Conservation (phyloP, 2,888 invertebrate species). For the Lacanobia oleracea region DNA sequence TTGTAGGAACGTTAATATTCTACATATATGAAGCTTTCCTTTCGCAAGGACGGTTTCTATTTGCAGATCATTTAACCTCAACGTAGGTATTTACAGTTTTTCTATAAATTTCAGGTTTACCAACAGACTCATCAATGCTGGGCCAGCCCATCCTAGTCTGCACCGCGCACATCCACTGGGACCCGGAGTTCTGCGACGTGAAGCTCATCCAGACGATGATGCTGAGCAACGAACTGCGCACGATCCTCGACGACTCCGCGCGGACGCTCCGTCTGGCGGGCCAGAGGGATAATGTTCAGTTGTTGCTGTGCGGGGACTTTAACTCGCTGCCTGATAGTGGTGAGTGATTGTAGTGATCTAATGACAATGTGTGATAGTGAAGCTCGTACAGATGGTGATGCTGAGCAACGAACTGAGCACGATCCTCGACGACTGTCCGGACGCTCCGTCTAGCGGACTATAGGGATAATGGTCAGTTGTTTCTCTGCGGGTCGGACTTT, state of each 20-base stretch:
- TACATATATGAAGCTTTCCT: too few relatives aligned
- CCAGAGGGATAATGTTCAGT: conserved; percentile 95
- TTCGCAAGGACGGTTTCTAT: too few relatives aligned
- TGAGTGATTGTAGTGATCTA: conserved; percentile 64
- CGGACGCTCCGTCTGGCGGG: conserved; percentile 94
- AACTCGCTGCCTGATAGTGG: conserved; percentile 99
- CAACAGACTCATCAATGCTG: conserved; percentile 94
- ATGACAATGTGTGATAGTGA: conserved; percentile 90
- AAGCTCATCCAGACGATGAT: conserved; percentile 99
- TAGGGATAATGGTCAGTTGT: conserved; percentile 96
- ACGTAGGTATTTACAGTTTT: background rate
- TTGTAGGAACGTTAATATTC: too few relatives aligned
- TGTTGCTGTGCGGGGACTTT: conserved; percentile 99
- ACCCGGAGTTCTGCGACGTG: conserved; percentile 99
- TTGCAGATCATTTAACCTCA: too few relatives aligned
- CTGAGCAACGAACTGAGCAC: conserved; percentile 97
- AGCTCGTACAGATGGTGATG: conserved; percentile 99
- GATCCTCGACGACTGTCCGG: conserved; percentile 96
- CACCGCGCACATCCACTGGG: conserved; percentile 99
- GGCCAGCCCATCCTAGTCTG: conserved; percentile 98
- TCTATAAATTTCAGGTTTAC: conserved; percentile 88
- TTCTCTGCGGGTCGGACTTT: conserved; percentile 93
- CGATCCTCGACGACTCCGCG: conserved; percentile 96
- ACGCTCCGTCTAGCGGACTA: conserved; percentile 93
- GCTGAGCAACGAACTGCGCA: conserved; percentile 98